These are phyloP conservation scores for Pseudococcus viburni DNA, from an alignment of 2,888 invertebrate species.

Conservation along the genomic window DNA sequence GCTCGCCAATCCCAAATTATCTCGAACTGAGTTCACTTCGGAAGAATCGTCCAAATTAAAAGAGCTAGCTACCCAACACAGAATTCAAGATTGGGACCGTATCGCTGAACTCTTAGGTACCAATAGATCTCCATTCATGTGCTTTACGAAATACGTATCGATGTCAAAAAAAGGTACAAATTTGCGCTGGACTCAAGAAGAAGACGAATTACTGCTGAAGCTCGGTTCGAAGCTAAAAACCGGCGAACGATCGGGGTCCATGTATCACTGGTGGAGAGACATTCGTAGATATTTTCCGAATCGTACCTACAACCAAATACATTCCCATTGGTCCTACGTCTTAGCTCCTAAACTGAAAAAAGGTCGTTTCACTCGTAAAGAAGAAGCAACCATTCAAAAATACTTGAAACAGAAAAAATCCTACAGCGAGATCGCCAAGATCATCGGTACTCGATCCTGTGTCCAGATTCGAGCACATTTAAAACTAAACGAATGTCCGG, in stretches of 20 bases:
- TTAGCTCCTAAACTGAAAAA: slow-evolving; percentile 57
- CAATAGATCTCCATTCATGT: slow-evolving; percentile 49
- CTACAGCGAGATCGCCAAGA: slow-evolving; percentile 49
- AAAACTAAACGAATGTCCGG: background rate
- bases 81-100: slow-evolving; percentile 57
- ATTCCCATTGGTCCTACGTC: slow-evolving; percentile 51
- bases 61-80: slow-evolving; percentile 4
- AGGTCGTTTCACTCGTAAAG: slow-evolving; percentile 58
- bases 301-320: slow-evolving; percentile 37
- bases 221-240: background rate
- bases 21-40: background rate
- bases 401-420: background rate
- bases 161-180: slow-evolving; percentile 14
- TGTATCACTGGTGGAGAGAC: slow-evolving; percentile 45
- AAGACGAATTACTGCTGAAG: slow-evolving; percentile 58
- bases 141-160: slow-evolving; percentile 50
- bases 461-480: slow-evolving; percentile 55
- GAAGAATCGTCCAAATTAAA: slow-evolving; percentile 48
- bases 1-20: slow-evolving; percentile 69
- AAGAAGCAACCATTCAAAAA: background rate
- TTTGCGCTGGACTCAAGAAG: slow-evolving; percentile 55
- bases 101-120: slow-evolving; percentile 52
- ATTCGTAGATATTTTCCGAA: slow-evolving; percentile 57
- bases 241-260: background rate
- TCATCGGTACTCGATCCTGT: slow-evolving; percentile 10